These are phyloP conservation scores for Epirrita christyi DNA, from an alignment of 2,888 invertebrate genomes.

Conservation along the genomic window DNA sequence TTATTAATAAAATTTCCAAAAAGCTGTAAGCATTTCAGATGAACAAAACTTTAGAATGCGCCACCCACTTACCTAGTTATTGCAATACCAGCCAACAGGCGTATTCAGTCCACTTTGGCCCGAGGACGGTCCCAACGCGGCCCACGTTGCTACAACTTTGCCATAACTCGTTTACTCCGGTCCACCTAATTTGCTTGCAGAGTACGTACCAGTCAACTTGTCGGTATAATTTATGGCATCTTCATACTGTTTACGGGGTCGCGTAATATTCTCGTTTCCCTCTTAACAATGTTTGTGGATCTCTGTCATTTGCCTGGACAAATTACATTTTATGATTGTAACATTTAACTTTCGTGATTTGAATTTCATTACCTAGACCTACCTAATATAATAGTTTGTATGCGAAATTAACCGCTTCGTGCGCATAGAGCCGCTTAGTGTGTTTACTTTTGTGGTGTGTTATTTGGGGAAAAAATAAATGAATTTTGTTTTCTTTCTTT, in stretches of 20 bases:
- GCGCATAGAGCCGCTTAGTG: too few species aligned
- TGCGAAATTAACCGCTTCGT: too few species aligned
- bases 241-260: constrained; percentile 49
- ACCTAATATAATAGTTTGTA: too few species aligned
- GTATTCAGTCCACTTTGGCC: constrained; percentile 44
- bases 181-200: constrained; percentile 74
- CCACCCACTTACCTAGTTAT: neutral
- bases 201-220: constrained; percentile 65
- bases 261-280: constrained; percentile 40
- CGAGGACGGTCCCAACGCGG: constrained; percentile 57
- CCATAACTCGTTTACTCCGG: constrained; percentile 75
- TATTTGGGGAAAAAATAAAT: too few species aligned
- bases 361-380: constrained; percentile 11
- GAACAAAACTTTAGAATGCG: neutral
- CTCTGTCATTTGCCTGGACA: constrained; percentile 36
- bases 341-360: constrained; percentile 18
- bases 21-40: neutral
- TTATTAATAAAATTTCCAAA: neutral
- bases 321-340: constrained; percentile 34
- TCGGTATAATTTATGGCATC: constrained; percentile 66
- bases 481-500: too few species aligned
- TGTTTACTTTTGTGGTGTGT: too few species aligned
- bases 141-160: constrained; percentile 60
- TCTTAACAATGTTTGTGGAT: constrained; percentile 39
- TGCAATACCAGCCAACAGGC: constrained; percentile 28